Percentiles rank a stretch among this genome's conserved stretches.
Evolutionary conservation across 1,140 invertebrate genomes (phyloP).

Genomic region (Leptinotarsa undecemlineata): DNA sequence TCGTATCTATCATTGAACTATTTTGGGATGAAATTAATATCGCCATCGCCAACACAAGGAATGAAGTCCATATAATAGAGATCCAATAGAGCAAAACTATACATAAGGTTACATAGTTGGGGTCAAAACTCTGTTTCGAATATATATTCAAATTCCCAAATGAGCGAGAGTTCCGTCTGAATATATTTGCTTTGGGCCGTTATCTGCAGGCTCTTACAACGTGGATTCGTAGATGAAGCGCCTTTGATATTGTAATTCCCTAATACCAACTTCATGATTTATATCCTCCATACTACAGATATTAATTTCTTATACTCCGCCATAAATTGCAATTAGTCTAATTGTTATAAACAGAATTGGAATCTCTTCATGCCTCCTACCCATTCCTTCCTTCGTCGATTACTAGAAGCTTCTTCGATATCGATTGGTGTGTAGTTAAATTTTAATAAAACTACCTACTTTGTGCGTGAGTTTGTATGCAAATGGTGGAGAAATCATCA

Average conservation of each 20-base stretch:
- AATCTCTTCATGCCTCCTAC: conserved; percentile 8
- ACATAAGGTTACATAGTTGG: conserved; percentile 38
- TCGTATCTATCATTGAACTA: background rate
- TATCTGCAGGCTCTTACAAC: conserved; percentile 48
- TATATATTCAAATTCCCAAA: conserved; percentile 54
- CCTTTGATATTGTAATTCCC: conserved; percentile 54
- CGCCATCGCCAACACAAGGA: background rate
- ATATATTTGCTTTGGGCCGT: conserved; percentile 50
- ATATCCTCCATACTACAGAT: conserved; percentile 42
- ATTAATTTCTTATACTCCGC: conserved; percentile 43
- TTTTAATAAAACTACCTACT: too few species aligned
- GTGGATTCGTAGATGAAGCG: conserved; percentile 49
- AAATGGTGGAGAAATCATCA: too few species aligned
- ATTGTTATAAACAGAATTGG: conserved; percentile 22
- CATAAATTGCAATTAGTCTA: conserved; percentile 41
- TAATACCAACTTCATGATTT: conserved; percentile 49
- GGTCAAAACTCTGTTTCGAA: conserved; percentile 48
- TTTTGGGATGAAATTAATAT: background rate
- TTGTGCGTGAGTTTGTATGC: too few species aligned
- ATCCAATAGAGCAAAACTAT: conserved; percentile 46
- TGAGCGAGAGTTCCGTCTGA: conserved; percentile 47
- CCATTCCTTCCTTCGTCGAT: background rate
- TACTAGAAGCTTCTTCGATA: background rate
- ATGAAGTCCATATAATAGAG: conserved; percentile 40
- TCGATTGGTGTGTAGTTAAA: too few species aligned